A percentile compares a stretch with the other conserved stretches of the same genome.
Evolutionary conservation across 1,140 invertebrate genomes (phyloP).

Genomic region (Melipona quadrifasciata): DNA sequence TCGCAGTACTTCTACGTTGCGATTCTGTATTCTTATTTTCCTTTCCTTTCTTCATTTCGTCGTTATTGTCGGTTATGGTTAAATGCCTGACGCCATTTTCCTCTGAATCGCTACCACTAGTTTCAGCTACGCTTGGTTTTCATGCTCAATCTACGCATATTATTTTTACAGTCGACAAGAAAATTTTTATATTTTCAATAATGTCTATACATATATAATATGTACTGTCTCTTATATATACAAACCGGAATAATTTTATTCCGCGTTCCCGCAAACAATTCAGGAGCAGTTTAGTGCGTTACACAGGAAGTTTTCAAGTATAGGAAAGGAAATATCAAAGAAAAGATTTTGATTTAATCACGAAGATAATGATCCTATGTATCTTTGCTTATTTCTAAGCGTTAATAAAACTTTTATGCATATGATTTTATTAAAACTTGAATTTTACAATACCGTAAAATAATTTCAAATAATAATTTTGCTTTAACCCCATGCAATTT

Average conservation of each 20-base stretch:
- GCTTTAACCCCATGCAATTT: not conserved
- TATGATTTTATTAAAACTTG: not conserved
- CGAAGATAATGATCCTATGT: not conserved
- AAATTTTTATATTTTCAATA: not conserved
- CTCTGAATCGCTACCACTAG: slow-evolving; percentile 73
- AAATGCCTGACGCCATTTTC: slow-evolving; percentile 74
- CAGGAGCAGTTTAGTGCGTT: slow-evolving; percentile 3
- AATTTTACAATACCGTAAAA: not conserved
- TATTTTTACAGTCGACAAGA: not conserved
- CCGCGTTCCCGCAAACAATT: slow-evolving; percentile 8
- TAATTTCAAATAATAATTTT: not conserved
- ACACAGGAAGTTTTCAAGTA: not conserved
- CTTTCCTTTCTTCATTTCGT: slow-evolving; percentile 54
- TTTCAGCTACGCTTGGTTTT: slow-evolving; percentile 72
- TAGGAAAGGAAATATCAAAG: not conserved
- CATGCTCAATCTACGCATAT: slow-evolving; percentile 64
- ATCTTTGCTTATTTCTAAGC: not conserved
- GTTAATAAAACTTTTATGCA: not conserved
- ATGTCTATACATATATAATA: not conserved
- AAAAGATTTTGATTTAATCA: not conserved
- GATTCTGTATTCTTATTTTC: slow-evolving; percentile 43
- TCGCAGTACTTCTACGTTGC: slow-evolving; percentile 21
- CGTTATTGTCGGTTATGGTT: slow-evolving; percentile 38
- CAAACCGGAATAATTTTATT: not conserved
- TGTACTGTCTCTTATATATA: not conserved